Evolutionary conservation across 2,113 vertebrate species (phyloP).

Genomic region (human): DNA sequence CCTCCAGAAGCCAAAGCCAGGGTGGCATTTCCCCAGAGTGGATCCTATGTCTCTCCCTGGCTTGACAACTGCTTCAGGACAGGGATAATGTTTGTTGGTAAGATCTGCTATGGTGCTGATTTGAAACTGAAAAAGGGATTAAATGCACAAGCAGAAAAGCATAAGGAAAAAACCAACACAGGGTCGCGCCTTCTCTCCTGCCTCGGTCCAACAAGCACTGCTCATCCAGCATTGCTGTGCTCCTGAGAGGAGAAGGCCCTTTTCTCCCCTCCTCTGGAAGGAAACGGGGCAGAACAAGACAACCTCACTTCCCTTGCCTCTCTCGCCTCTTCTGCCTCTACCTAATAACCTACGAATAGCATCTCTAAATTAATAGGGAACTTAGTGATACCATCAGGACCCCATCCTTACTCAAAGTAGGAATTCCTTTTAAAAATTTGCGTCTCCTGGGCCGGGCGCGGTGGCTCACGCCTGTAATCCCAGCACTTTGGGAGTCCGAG

Average conservation of each 20-base stretch:
- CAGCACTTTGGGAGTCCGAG: no score
- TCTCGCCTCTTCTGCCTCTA: neutral
- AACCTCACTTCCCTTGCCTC: neutral
- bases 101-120: neutral
- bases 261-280: neutral
- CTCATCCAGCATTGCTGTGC: no score
- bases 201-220: neutral
- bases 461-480: no score
- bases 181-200: neutral
- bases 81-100: neutral
- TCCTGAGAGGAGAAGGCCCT: fast-evolving
- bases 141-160: neutral
- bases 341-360: neutral
- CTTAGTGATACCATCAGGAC: neutral
- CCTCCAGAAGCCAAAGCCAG: neutral
- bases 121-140: neutral
- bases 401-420: neutral
- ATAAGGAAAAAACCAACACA: neutral
- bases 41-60: neutral
- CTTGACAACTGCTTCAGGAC: neutral
- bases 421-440: neutral
- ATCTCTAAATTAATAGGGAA: neutral
- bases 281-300: neutral
- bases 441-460: fast-evolving
- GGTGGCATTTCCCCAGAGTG: neutral